Base-by-base conservation (phyloP, 2,797 vertebrate species). In the Cirrhinus mrigala region DNA sequence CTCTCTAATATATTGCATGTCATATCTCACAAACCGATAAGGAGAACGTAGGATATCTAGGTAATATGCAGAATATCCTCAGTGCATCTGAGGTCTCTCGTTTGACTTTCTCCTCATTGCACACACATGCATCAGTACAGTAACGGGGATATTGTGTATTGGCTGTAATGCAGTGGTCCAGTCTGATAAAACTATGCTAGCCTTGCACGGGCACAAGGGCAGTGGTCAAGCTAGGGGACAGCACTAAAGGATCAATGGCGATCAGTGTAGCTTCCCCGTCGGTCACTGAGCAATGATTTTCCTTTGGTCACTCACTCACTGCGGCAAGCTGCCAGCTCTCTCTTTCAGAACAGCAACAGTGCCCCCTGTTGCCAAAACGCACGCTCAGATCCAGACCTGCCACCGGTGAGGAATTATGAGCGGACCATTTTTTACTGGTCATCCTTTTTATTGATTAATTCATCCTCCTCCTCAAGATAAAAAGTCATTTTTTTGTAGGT, bases 291-390 rank as follows among this genome's bases (percentile, higher is more conserved):
- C 91, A 80, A 50, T 54, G 69, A 70, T 80, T 82, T 85, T 89
- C 18, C 74, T 71, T 76, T 82, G 78, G 77, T 87, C 76, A 64
- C 70, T 88, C 81, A 82, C 66, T 52, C 91, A 90, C 90, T 93
- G 93, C 93, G 90, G 93, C 89, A 93, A 90, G 71, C 83, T 79
- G 84, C 85, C 89, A 69, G 88, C 15, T 56, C 62, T 75, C 71
- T 64, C 79, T 69, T 94, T 87, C 66, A 93, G 93, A 94, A 93
- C 66, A 91, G 64, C 95, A 95, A 96, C 94, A 96, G 92, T 96
- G 95, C 95, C 95, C 95, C 94, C 95, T 96, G 91, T 94, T 94
- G 95, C 93, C 82, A 77, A 29, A 79, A 90, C 70, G 20, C 5
- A 87, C 86, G 76, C 46, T 84, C 78, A 74, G 83, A 88, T 85